phyloP scores from a whole-genome alignment of 2,888 invertebrate species.

The Pachymerium ferrugineum region DNA sequence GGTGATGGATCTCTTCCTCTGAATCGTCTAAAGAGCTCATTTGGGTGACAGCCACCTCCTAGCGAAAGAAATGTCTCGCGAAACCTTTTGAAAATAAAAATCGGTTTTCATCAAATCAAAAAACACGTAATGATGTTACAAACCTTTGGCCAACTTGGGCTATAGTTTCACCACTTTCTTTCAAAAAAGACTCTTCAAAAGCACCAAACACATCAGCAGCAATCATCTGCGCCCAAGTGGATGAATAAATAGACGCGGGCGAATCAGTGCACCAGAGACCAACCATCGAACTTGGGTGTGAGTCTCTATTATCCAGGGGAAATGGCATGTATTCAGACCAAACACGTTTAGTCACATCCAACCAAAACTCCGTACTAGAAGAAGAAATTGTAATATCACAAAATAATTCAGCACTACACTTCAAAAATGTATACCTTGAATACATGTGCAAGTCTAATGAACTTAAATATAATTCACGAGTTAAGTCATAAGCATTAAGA shows the following conservation, averaged over 20 bases:
- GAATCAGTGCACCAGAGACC: conserved; percentile 77
- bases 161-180: conserved; percentile 43
- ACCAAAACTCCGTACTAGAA: conserved; percentile 68
- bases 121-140: neutral
- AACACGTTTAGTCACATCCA: conserved; percentile 65
- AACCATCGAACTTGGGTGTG: conserved; percentile 77
- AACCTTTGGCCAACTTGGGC: conserved; percentile 42
- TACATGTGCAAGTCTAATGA: conserved; percentile 78
- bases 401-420: neutral
- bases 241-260: conserved; percentile 76
- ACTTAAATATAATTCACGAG: conserved; percentile 72
- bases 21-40: conserved; percentile 82
- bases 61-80: conserved; percentile 74
- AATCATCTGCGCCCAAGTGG: conserved; percentile 55
- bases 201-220: conserved; percentile 86
- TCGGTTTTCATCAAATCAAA: conserved; percentile 16
- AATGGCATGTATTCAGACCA: conserved; percentile 78
- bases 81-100: conserved; percentile 53
- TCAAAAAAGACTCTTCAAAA: conserved; percentile 62
- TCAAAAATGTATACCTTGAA: conserved; percentile 53
- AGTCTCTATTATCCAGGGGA: conserved; percentile 69
- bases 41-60: conserved; percentile 74
- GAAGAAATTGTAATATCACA: neutral
- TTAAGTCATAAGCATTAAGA: conserved; percentile 72
- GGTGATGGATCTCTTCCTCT: conserved; percentile 86